Base-by-base conservation (phyloP, 2,888 invertebrate species). In the Drosophila gaucha region DNA sequence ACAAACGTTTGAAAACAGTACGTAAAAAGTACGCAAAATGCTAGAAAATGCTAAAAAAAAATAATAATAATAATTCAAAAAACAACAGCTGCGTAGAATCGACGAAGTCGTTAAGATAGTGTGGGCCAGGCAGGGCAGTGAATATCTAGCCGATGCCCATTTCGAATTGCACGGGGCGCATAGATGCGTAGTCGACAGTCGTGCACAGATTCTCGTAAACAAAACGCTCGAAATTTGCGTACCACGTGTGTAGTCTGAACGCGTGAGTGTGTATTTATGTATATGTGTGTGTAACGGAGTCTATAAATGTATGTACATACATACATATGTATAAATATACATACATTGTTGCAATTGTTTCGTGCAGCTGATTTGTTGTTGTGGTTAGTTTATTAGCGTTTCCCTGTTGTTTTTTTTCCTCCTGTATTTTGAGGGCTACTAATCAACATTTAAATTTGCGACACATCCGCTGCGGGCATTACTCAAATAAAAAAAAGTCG, bases 81-180 rank as follows among this genome's bases (percentile, higher is more conserved):
- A 80, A 77, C 58, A 83, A 80, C 68, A 67, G 77, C 84, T 87
- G 88, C 86, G 86, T 75, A 87, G 75, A 87, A 74, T 68, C 70
- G 52, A 67, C 67, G 65, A 85, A 74, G 69, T 78, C 65, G 64
- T 58, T 58, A 59, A 56, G 38, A 59, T 51, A 56, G 54, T 49
- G 39, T 26, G 33, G 18, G 33, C 35, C n/a, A 39, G 56, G 35
- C n/a, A 39, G 56, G 35, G 22, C 18, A 31, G 36, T 63, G 50
- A 24, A 49, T 43, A 56, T 60, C 43, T 66, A 39, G 44, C 33
- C 24, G 67, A 60, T 60, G 73, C 57, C 67, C 66, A 60, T 57
- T 79, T 66, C 55, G 54, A 73, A 67, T 58, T 82, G 82, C 63
- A 80, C 55, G 39, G 52, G 59, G 56, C 74, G 64, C 50, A 54